Evolutionary conservation across 2,797 vertebrate genomes (phyloP), one percentile per base, ranked within the genome.

Genomic region (Fundulus diaphanus): DNA sequence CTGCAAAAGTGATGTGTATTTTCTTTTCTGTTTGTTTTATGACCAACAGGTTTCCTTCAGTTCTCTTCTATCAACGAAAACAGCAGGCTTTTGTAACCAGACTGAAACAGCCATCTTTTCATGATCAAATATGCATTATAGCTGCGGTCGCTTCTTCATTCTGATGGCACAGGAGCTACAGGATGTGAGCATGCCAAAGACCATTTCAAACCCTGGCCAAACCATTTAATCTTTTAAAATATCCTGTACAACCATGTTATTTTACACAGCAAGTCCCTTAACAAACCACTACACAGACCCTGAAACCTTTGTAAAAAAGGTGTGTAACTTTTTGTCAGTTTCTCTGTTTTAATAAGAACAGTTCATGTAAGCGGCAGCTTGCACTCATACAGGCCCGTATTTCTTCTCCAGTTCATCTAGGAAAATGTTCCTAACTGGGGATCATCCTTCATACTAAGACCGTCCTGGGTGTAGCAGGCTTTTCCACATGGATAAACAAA

Each of bases 321-420:
- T 90, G 83, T 82, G 77, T 65, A 61, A 69, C 31, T 24, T 71
- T 35, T 37, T 77, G 44, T 40, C 57, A n/a, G 70, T 83, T 81
- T 49, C 49, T 42, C 80, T 78, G 40, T 83, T 52, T 86, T 57
- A 87, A 65, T 67, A 78, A 77, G 31, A 61, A 78, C 85, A 87
- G 70, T 73, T 46, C 56, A 31, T 68, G 63, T 72, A 81, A 68
- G 42, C 57, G 51, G 56, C 24, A 57, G 52, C 70, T 75, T 49
- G 68, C 31, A 66, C 22, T 70, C 24, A 40, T 72, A n/a, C 78
- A 37, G 63, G 75, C 80, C 90, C 73, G 84, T 76, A 85, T 85
- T 90, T 90, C 67, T 91, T 90, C 93, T 94, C 93, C 88, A 90
- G 93, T 92, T 95, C 85, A 88, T 93, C 93, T 91, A 87, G 89